Evolutionary conservation across 2,797 vertebrate species (phyloP), one percentile per base, ranked within the genome.

Genomic region (Hyperoplus immaculatus): DNA sequence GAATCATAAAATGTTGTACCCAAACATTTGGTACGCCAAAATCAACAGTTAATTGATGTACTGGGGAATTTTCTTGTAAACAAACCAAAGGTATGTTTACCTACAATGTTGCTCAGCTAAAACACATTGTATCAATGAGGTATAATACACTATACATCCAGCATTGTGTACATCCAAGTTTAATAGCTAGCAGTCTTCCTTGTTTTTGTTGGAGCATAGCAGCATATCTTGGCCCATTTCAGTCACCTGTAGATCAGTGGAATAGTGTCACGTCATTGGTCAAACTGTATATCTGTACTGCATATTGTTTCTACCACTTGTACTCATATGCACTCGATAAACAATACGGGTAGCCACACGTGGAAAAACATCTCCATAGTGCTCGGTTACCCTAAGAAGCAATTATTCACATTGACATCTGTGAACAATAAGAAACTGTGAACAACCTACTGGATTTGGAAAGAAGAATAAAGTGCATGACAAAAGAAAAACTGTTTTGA

Each of bases 1-100:
- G n/a, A 58, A 58, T 29, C 43, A 53, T 38, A 42, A 21, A 16
- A 41, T 4, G 6, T 47, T 71, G 38, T n/a, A 57, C 46, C 51
- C 47, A 21, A 67, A 72, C 43, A 50, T 75, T 38, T 13, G 16
- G 21, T 16, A n/a, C 39, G 47, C 54, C 6, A 47, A 65, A 71
- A 29, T 51, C 49, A 13, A 11, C 12, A 18, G n/a, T 49, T 42
- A 15, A 41, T 29, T 54, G 46, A 15, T n/a, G 69, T 41, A n/a
- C 41, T 45, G 18, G 14, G 49, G 47, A 38, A 38, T 56, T 41
- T 21, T 57, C 43, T 61, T 53, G 47, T 36, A 16, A 29, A 45
- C 21, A 54, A 49, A 18, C 47, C 47, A 7, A 55, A 45, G 13
- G 53, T 16, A 21, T 46, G 11, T 61, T 68, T 16, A 14, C 2